Evolutionary conservation across 2,113 vertebrate species (phyloP).

Genomic region (Gobio gobio): DNA sequence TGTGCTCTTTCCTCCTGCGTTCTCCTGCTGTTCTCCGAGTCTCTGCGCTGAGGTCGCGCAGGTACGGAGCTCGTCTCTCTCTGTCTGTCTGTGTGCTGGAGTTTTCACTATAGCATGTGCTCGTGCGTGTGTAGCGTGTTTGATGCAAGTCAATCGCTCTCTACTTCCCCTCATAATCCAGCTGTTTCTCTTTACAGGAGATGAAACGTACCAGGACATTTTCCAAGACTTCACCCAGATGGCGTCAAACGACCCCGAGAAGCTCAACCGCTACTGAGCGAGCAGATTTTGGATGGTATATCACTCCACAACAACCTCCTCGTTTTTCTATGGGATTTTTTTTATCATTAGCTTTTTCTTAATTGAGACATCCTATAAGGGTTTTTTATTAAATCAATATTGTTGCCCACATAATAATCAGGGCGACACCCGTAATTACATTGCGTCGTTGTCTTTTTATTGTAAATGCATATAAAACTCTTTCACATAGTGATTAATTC

Average conservation of each 20-base stretch:
- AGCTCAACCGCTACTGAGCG: constrained; percentile 84
- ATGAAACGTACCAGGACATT: constrained; percentile 98
- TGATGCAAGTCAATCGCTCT: background rate
- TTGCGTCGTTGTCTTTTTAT: background rate
- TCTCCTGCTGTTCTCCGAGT: constrained; percentile 44
- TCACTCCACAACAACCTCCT: background rate
- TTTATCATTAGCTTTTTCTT: background rate
- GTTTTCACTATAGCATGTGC: background rate
- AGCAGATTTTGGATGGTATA: background rate
- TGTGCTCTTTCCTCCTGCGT: background rate
- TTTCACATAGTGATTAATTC: background rate
- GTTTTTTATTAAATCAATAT: background rate
- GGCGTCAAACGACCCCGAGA: constrained; percentile 97
- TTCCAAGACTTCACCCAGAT: constrained; percentile 98
- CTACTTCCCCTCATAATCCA: background rate
- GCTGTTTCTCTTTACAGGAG: constrained; percentile 77
- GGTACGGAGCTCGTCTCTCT: constrained; percentile 49
- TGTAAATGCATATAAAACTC: background rate
- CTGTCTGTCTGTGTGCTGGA: background rate
- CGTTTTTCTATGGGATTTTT: background rate
- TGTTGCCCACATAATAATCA: background rate
- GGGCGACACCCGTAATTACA: background rate
- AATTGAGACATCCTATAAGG: background rate
- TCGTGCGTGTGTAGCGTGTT: background rate
- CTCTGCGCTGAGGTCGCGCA: constrained; percentile 32